Conservation (phyloP, 2,888 invertebrate species). For the Liopterus haemorrhoidalis region DNA sequence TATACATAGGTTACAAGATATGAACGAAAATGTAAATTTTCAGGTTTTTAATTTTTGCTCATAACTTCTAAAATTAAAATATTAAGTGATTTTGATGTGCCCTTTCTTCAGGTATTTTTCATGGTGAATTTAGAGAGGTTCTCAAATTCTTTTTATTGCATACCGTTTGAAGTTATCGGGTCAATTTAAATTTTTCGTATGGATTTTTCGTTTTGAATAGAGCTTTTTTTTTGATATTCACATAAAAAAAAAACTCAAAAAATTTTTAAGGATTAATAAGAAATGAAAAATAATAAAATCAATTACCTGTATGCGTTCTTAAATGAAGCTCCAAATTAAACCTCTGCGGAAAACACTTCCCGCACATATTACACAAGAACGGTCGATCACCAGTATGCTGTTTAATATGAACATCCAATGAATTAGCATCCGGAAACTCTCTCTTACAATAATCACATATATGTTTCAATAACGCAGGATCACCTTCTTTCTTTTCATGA, state of each 20-base stretch:
- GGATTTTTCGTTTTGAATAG: no score
- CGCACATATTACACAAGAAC: slow-evolving; percentile 45
- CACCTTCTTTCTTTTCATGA: slow-evolving; percentile 46
- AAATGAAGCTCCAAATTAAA: slow-evolving; percentile 46
- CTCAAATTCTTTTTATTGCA: no score
- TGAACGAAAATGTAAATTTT: no score
- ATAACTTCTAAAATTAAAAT: no score
- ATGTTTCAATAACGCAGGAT: slow-evolving; percentile 44
- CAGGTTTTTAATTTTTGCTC: no score
- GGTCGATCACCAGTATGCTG: slow-evolving; percentile 46
- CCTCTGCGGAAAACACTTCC: slow-evolving; percentile 45
- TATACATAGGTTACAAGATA: no score
- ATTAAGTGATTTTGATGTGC: no score
- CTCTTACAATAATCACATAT: slow-evolving; percentile 47
- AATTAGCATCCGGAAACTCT: slow-evolving; percentile 43
- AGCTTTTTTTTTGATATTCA: neutral
- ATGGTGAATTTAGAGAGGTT: no score
- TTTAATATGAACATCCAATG: slow-evolving; percentile 44
- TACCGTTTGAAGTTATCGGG: no score
- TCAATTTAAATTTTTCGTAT: no score
- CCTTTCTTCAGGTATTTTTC: no score
- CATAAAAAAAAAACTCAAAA: slow-evolving; percentile 1
- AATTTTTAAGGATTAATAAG: neutral
- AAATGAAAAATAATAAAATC: slow-evolving; percentile 5
- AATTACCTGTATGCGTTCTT: slow-evolving; percentile 46